Evolutionary conservation across 2,888 invertebrate species (phyloP).

Genomic region (Reticulitermes lucifugus): DNA sequence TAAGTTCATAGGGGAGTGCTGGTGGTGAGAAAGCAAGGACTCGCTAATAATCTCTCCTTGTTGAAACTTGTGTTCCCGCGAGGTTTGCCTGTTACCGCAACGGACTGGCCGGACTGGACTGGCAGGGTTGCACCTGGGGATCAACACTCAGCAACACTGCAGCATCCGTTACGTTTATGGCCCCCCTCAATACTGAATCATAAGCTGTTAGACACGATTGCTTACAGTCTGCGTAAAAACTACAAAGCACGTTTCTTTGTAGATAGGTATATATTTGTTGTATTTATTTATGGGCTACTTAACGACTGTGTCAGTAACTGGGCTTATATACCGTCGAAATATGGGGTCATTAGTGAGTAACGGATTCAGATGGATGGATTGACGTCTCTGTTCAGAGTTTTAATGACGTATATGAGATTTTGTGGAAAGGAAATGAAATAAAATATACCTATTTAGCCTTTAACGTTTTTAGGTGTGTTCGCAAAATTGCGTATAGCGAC

Average conservation of each 20-base stretch:
- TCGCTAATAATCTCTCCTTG: slow-evolving; percentile 28
- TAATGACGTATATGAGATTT: no score
- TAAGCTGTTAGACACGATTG: not conserved
- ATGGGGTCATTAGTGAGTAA: no score
- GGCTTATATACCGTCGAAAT: no score
- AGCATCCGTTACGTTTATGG: not conserved
- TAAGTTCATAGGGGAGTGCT: not conserved
- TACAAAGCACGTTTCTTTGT: not conserved
- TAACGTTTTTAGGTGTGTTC: no score
- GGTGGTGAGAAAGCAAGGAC: slow-evolving; percentile 5
- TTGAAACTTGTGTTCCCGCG: slow-evolving; percentile 27
- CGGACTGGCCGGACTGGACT: slow-evolving; percentile 2
- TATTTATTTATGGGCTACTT: no score
- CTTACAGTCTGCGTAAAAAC: not conserved
- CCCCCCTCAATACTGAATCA: not conserved
- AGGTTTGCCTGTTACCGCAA: slow-evolving; percentile 5
- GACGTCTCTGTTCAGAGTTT: no score
- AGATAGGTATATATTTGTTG: not conserved
- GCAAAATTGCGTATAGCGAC: no score
- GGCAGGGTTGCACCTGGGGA: slow-evolving; percentile 9
- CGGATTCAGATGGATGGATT: no score
- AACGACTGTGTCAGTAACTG: no score
- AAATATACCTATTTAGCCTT: no score
- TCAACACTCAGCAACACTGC: not conserved
- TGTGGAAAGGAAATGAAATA: no score